These are phyloP conservation scores for Dreissena polymorpha DNA, from an alignment of 1,140 invertebrate species.

Conservation along the genomic window DNA sequence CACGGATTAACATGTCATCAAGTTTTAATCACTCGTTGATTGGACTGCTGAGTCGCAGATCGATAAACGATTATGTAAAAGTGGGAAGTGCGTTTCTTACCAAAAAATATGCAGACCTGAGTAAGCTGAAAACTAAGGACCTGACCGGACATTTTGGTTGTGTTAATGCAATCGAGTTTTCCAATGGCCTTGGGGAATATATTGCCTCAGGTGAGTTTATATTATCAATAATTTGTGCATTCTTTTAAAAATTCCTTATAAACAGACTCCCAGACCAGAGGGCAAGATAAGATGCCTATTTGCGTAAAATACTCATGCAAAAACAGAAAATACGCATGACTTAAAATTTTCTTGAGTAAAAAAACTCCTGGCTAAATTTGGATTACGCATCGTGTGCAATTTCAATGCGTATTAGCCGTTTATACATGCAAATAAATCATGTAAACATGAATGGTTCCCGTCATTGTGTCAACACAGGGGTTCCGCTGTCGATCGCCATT, in stretches of 20 bases:
- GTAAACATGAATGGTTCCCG: too few relatives aligned
- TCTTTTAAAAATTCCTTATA: neutral
- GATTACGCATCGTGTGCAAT: too few relatives aligned
- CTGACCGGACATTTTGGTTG: conserved; percentile 95
- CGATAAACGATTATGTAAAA: neutral
- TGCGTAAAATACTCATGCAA: too few relatives aligned
- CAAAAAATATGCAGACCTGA: conserved; percentile 65
- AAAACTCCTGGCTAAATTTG: too few relatives aligned
- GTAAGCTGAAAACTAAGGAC: conserved; percentile 90
- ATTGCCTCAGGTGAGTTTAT: conserved; percentile 89
- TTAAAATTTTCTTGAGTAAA: too few relatives aligned
- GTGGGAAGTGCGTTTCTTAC: conserved; percentile 56
- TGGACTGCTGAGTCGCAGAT: neutral
- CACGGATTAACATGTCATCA: neutral
- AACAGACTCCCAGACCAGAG: neutral
- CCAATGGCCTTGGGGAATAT: conserved; percentile 88
- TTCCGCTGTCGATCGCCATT: neutral
- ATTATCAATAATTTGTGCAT: neutral
- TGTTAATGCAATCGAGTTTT: conserved; percentile 98
- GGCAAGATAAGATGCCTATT: neutral
- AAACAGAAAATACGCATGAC: too few relatives aligned
- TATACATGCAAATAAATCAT: too few relatives aligned
- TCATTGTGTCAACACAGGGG: neutral
- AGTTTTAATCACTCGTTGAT: neutral
- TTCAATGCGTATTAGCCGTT: too few relatives aligned